Evolutionary conservation across 2,888 invertebrate species (phyloP).

Genomic region (Disparrhopalites patrizii): DNA sequence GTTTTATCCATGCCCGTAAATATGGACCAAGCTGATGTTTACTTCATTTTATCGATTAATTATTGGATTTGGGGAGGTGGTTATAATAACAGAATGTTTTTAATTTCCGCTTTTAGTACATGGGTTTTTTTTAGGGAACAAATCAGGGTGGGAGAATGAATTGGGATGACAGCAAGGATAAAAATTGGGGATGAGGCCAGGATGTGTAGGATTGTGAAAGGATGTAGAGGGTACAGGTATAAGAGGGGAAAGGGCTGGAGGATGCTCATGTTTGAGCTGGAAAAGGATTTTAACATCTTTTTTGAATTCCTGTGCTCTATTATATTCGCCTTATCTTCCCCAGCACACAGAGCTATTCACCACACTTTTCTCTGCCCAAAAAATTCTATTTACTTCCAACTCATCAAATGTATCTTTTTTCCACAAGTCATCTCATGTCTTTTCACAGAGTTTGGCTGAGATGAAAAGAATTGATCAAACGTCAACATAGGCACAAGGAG

Average conservation of each 20-base stretch:
- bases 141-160: too few relatives aligned
- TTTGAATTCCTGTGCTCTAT: slow-evolving; percentile 29
- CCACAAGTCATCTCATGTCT: slow-evolving; percentile 18
- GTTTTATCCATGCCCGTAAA: too few relatives aligned
- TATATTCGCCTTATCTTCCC: slow-evolving; percentile 29
- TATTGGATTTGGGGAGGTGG: too few relatives aligned
- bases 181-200: too few relatives aligned
- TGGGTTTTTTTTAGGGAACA: too few relatives aligned
- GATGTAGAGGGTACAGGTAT: background rate
- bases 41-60: too few relatives aligned
- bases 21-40: too few relatives aligned
- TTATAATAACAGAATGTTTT: too few relatives aligned
- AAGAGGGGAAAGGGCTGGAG: background rate
- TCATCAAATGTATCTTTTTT: slow-evolving; percentile 22
- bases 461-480: slow-evolving; percentile 24
- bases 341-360: slow-evolving; percentile 22
- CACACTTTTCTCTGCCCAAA: slow-evolving; percentile 19
- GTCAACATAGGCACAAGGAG: slow-evolving; percentile 21
- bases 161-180: too few relatives aligned
- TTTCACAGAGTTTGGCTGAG: slow-evolving; percentile 4
- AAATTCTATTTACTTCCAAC: slow-evolving; percentile 27
- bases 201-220: too few relatives aligned
- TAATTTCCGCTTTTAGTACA: too few relatives aligned
- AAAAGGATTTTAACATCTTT: slow-evolving; percentile 21
- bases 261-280: slow-evolving; percentile 14